Evolutionary conservation across 2,888 invertebrate genomes (phyloP), one percentile per base, ranked within the genome.

Genomic region (Orthosia cruda): DNA sequence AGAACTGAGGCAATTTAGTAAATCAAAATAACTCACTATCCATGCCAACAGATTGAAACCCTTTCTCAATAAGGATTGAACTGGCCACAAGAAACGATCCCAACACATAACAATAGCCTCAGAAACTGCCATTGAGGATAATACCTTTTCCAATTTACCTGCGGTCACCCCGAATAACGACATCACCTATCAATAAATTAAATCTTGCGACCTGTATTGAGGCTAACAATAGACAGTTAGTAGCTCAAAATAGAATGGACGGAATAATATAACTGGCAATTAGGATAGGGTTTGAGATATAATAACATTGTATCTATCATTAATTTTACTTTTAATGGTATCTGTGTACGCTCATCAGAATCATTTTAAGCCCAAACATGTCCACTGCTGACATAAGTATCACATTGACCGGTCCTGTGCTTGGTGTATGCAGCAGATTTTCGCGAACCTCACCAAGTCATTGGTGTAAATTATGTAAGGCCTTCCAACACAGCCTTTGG

Each of bases 181-280:
- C 57, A 61, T 40, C 13, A 71, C 71, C 86, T 93, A 93, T 93
- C 92, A 88, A 87, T 90, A 92, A 92, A 93, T 92, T 91, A 90
- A 88, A 92, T 92, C 92, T 87, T 83, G 75, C 81, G 86, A 82
- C 87, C 85, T 84, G 71, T 77, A 68, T 85, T 82, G 72, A 32
- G 74, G 72, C 71, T 82, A 75, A 89, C 89, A 91, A 90, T 89
- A 76, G 76, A 54, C 45, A 62, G 58, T 52, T 75, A 15, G 32
- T 20, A 15, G 16, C 74, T 59, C 54, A 18, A 67, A 52, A 5
- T 74, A 52, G 47, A 67, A 59, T 59, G 52, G 15, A 32, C 7
- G 11, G 2, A 58, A 32, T 66, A 67, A 74, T 72, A 68, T 50
- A 15, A 20, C 71, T 70, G n/a, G 15, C 15, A n/a, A n/a, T 70